Evolutionary conservation across 2,113 vertebrate species (phyloP).

Genomic region (Acanthochromis polyacanthus): DNA sequence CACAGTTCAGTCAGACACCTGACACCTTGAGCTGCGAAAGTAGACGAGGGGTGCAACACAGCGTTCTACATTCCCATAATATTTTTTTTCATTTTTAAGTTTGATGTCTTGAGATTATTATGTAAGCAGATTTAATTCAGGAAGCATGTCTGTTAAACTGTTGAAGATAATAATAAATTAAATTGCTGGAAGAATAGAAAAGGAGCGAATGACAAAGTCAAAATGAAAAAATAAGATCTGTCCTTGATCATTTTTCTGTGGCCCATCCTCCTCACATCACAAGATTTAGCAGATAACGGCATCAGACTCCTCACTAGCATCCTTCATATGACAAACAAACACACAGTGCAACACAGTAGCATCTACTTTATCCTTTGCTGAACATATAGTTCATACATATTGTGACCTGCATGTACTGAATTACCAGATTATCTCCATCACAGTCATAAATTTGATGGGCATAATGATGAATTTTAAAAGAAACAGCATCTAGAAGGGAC

Average conservation of each 20-base stretch:
- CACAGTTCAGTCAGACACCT: background rate
- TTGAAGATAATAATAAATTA: background rate
- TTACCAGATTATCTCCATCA: background rate
- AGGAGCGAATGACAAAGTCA: background rate
- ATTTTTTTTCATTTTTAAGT: too few relatives aligned
- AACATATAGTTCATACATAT: background rate
- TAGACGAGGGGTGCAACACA: background rate
- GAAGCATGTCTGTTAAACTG: background rate
- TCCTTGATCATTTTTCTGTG: background rate
- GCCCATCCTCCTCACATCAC: background rate
- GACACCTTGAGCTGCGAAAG: background rate
- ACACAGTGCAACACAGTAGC: background rate
- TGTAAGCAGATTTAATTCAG: background rate
- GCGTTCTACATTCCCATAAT: background rate
- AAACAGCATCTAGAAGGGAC: background rate
- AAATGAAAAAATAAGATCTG: background rate
- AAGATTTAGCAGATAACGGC: slow-evolving; percentile 1
- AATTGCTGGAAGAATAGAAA: background rate
- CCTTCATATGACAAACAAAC: background rate
- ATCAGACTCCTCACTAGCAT: background rate
- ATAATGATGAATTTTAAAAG: slow-evolving; percentile 5
- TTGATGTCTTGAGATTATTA: background rate
- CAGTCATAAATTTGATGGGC: background rate
- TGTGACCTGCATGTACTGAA: background rate
- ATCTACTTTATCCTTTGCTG: background rate